Evolutionary conservation across 2,113 vertebrate species (phyloP), one percentile per base, ranked within the genome.

Genomic region (Strix aluco): DNA sequence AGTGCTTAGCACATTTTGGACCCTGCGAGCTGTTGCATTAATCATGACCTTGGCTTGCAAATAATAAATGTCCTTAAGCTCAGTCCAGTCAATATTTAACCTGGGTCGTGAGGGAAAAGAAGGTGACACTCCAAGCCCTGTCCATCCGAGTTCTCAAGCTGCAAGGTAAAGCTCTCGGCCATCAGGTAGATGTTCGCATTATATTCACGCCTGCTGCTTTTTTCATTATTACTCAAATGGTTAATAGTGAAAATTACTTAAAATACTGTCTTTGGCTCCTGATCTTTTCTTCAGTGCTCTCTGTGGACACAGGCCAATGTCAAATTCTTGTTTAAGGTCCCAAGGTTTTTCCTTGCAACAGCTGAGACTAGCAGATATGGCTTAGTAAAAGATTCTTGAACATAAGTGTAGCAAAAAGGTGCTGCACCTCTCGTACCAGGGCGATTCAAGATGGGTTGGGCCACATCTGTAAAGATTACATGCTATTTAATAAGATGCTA

Each of bases 71-170:
- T 84, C 40, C 19, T 74, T 89, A 79, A 96, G 62, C 58, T 65
- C 57, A 47, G 36, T 13, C 18, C 78, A 82, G 81, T 71, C 90
- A 51, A 62, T 90, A 94, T 94, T 90, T 91, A 95, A 90, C 81
- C 70, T 72, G 70, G 44, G 61, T 11, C 10, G 5, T 9, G 49
- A 79, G 36, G 49, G 69, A 54, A 84, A 78, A 81, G 63, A 44
- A 36, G 52, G 47, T 52, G 58, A 25, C 13, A 52, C 36, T 54
- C 61, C 44, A 67, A 71, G 38, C 83, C 69, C 14, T 44, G 42
- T 36, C 47, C 52, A 32, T 69, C 44, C 10, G 62, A 58, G 40
- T 4, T 65, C 44, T 65, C 65, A 92, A 72, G 38, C 30, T 80
- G 22, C 0, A 1, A 74, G 19, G 47, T 36, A 83, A 95, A 93